These are phyloP conservation scores for Narcine bancroftii DNA, from an alignment of 2,113 vertebrate genomes.

Conservation along the genomic window DNA sequence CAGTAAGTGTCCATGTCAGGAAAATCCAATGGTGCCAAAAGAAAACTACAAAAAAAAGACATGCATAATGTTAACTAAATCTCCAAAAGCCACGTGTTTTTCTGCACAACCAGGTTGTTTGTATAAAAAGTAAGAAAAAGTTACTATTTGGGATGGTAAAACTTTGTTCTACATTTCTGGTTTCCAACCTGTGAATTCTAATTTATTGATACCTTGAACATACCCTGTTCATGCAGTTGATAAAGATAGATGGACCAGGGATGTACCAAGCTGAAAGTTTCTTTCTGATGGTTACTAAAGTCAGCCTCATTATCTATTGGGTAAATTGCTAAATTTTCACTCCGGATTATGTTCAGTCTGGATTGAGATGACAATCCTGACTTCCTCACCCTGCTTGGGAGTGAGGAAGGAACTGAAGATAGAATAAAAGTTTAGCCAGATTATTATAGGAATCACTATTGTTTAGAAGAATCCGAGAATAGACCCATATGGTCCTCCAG, in stretches of 20 bases:
- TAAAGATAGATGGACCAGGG: not conserved
- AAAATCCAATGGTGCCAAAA: not conserved
- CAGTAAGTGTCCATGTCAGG: not conserved
- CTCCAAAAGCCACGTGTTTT: not conserved
- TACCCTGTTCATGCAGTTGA: not conserved
- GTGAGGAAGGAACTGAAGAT: too few relatives aligned
- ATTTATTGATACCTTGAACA: not conserved
- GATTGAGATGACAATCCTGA: not conserved
- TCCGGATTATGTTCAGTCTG: not conserved
- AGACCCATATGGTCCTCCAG: not conserved
- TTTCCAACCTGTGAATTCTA: not conserved
- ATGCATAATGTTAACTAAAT: constrained; percentile 5
- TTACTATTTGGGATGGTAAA: not conserved
- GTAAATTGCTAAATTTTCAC: not conserved
- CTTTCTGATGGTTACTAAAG: too few relatives aligned
- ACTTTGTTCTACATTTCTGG: not conserved
- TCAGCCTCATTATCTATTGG: too few relatives aligned
- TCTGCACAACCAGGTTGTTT: not conserved
- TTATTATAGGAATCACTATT: not conserved
- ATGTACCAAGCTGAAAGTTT: not conserved
- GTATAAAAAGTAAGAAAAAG: not conserved
- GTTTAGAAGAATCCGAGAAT: not conserved
- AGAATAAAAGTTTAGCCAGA: not conserved
- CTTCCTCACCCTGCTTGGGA: not conserved
- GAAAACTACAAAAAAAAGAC: not conserved